These are phyloP conservation scores for Hylaeus volcanicus DNA, from an alignment of 1,140 invertebrate species.

Conservation along the genomic window DNA sequence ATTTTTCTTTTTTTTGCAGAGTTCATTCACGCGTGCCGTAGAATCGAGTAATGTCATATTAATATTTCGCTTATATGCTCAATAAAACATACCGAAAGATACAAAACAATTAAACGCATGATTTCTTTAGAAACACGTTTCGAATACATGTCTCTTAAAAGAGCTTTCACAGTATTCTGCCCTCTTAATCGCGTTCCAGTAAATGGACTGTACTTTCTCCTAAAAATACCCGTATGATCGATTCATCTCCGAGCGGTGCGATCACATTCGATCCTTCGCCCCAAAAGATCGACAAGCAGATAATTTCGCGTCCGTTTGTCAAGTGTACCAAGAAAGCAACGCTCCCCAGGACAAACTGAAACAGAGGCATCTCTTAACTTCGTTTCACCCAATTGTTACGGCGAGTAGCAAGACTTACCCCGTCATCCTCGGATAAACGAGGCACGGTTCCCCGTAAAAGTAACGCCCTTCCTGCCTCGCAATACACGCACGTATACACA, in stretches of 20 bases:
- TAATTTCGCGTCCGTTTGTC: neutral
- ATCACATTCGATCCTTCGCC: neutral
- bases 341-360: neutral
- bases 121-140: too few relatives aligned
- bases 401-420: conserved; percentile 27
- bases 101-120: too few relatives aligned
- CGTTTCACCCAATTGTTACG: conserved; percentile 33
- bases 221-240: neutral
- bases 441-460: conserved; percentile 41
- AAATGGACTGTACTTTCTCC: neutral
- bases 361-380: conserved; percentile 11
- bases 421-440: conserved; percentile 49
- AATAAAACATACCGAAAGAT: too few relatives aligned
- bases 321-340: neutral
- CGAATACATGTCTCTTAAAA: too few relatives aligned
- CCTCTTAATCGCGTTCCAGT: too few relatives aligned
- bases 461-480: conserved; percentile 23
- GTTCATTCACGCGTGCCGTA: too few relatives aligned
- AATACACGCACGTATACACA: neutral
- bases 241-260: neutral
- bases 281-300: neutral
- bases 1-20: too few relatives aligned
- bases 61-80: too few relatives aligned
- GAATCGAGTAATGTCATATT: too few relatives aligned
- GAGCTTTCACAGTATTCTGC: too few relatives aligned